Evolutionary conservation across 1,140 invertebrate species (phyloP).

Genomic region (Drosophila neocordata): DNA sequence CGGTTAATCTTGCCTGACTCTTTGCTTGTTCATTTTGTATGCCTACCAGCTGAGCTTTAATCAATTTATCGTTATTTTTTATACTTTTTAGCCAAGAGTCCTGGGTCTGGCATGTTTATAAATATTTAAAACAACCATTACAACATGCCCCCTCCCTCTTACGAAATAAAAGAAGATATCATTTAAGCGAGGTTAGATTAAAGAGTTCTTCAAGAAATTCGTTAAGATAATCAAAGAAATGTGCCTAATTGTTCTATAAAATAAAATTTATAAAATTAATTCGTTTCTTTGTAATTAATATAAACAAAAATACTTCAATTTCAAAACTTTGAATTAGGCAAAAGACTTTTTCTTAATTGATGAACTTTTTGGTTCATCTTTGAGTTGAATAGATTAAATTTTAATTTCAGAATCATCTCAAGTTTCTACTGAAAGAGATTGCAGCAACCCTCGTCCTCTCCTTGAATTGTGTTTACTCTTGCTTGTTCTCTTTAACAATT

Average conservation of each 20-base stretch:
- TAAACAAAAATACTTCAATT: too few relatives aligned
- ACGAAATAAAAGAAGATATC: background rate
- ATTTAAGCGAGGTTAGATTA: background rate
- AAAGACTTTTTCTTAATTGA: too few relatives aligned
- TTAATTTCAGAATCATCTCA: too few relatives aligned
- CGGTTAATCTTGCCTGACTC: background rate
- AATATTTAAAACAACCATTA: conserved; percentile 33
- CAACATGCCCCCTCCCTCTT: background rate
- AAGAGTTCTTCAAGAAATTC: background rate
- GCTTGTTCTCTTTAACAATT: background rate
- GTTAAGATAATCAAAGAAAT: too few relatives aligned
- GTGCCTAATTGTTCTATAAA: too few relatives aligned
- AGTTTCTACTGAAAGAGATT: too few relatives aligned
- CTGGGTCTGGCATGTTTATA: conserved; percentile 3
- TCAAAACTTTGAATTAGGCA: too few relatives aligned
- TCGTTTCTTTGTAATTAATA: too few relatives aligned
- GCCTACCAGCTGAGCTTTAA: conserved; percentile 25
- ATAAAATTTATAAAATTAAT: too few relatives aligned
- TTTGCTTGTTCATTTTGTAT: background rate
- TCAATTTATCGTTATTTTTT: conserved; percentile 35
- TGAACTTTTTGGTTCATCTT: too few relatives aligned
- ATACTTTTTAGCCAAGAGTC: conserved; percentile 9
- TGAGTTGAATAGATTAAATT: too few relatives aligned
- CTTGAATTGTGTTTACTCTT: background rate
- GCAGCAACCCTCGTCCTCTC: background rate